A percentile compares a stretch with the other conserved stretches of the same genome.
Conservation (phyloP, 2,888 invertebrate genomes). For the Harmothoe impar region DNA sequence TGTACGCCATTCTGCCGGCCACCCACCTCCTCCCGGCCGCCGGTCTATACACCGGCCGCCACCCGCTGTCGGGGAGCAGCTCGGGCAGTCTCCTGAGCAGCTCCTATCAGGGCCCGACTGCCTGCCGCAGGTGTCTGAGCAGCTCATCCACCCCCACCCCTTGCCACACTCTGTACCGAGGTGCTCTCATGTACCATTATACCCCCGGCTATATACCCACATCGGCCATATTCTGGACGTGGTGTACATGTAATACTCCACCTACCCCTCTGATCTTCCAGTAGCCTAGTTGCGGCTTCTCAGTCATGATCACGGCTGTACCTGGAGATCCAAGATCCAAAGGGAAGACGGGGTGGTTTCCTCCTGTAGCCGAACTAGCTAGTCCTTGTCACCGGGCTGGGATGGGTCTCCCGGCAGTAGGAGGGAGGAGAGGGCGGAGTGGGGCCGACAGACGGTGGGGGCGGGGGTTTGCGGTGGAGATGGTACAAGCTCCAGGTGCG, state of each 20-base stretch:
- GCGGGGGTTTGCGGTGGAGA: not conserved
- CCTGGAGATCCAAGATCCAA: slow-evolving; percentile 2
- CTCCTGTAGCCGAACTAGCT: not conserved
- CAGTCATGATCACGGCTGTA: not conserved
- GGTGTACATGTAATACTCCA: not conserved
- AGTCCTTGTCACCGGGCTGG: not conserved
- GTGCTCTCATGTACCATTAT: too few species aligned
- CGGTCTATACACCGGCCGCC: not conserved
- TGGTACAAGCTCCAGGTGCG: not conserved
- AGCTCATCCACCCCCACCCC: not conserved
- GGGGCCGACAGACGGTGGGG: not conserved
- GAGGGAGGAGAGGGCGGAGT: not conserved
- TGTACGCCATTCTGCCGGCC: too few species aligned
- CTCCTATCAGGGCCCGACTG: not conserved
- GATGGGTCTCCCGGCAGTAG: not conserved
- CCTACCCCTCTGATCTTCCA: slow-evolving; percentile 35
- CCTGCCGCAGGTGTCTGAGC: slow-evolving; percentile 18
- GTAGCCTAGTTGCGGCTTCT: not conserved
- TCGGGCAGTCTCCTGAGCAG: not conserved
- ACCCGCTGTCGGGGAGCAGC: not conserved
- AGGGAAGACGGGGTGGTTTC: not conserved
- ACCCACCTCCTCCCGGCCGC: too few species aligned
- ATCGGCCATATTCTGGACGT: not conserved
- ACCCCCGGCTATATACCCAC: not conserved
- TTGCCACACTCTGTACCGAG: not conserved